Conservation (phyloP, 2,113 vertebrate species). For the Opisthocomus hoazin region DNA sequence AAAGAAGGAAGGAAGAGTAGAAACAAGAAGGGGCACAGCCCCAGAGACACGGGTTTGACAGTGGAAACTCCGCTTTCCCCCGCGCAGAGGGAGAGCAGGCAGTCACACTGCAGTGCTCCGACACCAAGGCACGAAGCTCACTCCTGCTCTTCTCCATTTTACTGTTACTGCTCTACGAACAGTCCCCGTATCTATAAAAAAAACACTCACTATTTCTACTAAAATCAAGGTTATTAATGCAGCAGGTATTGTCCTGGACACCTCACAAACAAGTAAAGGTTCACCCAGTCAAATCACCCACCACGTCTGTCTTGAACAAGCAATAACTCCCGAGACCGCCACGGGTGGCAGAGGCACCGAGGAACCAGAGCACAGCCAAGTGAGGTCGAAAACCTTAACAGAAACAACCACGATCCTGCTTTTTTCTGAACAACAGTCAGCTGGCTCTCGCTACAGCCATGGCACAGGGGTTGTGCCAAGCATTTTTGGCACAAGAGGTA, state of each 20-base stretch:
- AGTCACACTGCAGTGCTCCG: neutral
- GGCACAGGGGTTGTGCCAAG: neutral
- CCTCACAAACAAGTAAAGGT: neutral
- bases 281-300: neutral
- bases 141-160: fast-evolving
- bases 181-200: neutral
- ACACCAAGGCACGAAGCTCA: neutral
- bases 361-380: neutral
- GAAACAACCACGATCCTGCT: neutral
- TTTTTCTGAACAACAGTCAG: neutral
- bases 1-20: neutral
- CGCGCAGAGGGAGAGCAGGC: fast-evolving
- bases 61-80: neutral
- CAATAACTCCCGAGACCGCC: fast-evolving
- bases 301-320: neutral
- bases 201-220: neutral
- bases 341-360: neutral
- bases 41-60: neutral
- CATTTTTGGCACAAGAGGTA: neutral
- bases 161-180: neutral
- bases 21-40: neutral
- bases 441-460: neutral
- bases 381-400: neutral
- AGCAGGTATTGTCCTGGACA: neutral
- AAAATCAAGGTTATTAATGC: neutral